Percentiles rank a stretch among this genome's conserved stretches.
phyloP scores from a whole-genome alignment of 2,888 invertebrate species.

The Scaptomyza cyrtandrae region DNA sequence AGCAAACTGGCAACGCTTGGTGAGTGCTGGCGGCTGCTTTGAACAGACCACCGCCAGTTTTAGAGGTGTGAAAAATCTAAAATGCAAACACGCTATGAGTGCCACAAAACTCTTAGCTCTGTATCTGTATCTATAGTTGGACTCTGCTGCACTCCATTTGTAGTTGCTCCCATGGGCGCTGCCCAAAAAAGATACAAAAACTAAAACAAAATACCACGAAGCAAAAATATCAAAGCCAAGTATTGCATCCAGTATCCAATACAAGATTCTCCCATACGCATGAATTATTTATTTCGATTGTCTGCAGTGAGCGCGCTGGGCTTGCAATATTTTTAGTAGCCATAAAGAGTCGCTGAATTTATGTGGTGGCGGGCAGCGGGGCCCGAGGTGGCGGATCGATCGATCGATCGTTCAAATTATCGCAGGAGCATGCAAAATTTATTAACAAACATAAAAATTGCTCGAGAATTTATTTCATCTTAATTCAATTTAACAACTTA shows the following conservation, averaged over 20 bases:
- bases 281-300: conserved; percentile 79
- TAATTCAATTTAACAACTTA: conserved; percentile 83
- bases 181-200: conserved; percentile 39
- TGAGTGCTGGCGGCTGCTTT: conserved; percentile 72
- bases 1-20: conserved; percentile 21
- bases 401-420: conserved; percentile 73
- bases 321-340: conserved; percentile 69
- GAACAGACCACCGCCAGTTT: conserved; percentile 70
- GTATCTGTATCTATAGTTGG: conserved; percentile 14
- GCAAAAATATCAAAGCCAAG: conserved; percentile 20
- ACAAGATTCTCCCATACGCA: conserved; percentile 55
- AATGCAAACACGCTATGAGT: conserved; percentile 71
- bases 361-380: conserved; percentile 30
- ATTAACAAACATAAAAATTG: conserved; percentile 79
- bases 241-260: conserved; percentile 12
- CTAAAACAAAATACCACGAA: background rate
- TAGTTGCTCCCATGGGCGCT: conserved; percentile 73
- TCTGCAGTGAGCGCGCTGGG: conserved; percentile 38
- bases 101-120: conserved; percentile 24
- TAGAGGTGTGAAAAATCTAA: conserved; percentile 78
- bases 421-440: conserved; percentile 77
- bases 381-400: conserved; percentile 24
- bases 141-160: conserved; percentile 67
- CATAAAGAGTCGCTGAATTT: conserved; percentile 50
- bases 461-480: conserved; percentile 81